Conservation (phyloP, 2,888 invertebrate genomes). For the Drosophila leonis region DNA sequence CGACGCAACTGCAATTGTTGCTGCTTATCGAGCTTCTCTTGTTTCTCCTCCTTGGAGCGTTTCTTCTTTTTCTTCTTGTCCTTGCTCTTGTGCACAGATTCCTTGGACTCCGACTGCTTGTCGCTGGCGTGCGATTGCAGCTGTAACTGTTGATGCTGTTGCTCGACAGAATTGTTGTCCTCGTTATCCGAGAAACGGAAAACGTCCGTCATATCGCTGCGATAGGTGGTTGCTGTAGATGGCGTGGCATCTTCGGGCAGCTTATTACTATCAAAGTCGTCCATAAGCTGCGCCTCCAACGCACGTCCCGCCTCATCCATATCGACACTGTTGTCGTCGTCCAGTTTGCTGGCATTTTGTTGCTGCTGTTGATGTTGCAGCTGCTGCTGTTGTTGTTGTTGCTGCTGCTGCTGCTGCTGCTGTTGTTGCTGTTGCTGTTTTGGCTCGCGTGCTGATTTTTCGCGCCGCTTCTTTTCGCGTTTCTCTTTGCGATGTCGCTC, state of each 20-base stretch:
- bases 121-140: slow-evolving; percentile 29
- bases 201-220: slow-evolving; percentile 86
- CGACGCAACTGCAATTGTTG: slow-evolving; percentile 87
- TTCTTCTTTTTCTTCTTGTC: slow-evolving; percentile 95
- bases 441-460: slow-evolving; percentile 85
- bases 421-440: slow-evolving; percentile 63
- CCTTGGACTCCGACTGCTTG: slow-evolving; percentile 33
- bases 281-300: slow-evolving; percentile 92
- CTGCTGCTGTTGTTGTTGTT: slow-evolving; percentile 58
- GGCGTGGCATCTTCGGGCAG: slow-evolving; percentile 84
- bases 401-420: slow-evolving; percentile 59
- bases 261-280: slow-evolving; percentile 87
- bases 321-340: slow-evolving; percentile 92
- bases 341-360: slow-evolving; percentile 64
- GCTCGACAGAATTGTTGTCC: slow-evolving; percentile 86
- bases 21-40: slow-evolving; percentile 38
- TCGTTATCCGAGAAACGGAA: slow-evolving; percentile 88
- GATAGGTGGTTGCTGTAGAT: slow-evolving; percentile 83
- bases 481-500: slow-evolving; percentile 86
- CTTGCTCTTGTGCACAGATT: slow-evolving; percentile 86
- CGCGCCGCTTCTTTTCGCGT: slow-evolving; percentile 88
- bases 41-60: slow-evolving; percentile 90
- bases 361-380: slow-evolving; percentile 59
- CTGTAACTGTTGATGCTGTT: slow-evolving; percentile 80
- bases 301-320: slow-evolving; percentile 93